A percentile compares a stretch with the other conserved stretches of the same genome.
Conservation (phyloP, 2,113 vertebrate species). For the Ptyas mucosa region DNA sequence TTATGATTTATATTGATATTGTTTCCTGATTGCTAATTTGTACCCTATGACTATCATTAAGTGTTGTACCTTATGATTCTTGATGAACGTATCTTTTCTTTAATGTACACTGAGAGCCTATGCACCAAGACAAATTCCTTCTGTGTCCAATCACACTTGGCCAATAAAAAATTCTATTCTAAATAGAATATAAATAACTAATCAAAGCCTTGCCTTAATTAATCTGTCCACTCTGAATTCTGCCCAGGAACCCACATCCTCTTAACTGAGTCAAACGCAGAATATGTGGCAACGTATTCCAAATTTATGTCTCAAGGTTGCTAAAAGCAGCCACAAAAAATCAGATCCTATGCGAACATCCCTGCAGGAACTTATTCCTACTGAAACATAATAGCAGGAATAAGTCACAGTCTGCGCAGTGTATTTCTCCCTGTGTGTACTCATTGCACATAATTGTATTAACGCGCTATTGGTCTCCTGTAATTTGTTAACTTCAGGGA, state of each 20-base stretch:
- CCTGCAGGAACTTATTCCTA: not conserved
- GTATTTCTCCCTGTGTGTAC: not conserved
- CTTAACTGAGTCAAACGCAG: not conserved
- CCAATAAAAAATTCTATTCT: no score
- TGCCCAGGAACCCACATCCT: not conserved
- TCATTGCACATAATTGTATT: not conserved
- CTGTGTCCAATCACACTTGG: no score
- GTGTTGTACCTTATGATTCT: no score
- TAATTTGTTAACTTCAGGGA: not conserved
- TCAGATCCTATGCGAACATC: not conserved
- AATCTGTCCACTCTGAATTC: not conserved
- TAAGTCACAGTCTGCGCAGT: not conserved
- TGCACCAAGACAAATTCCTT: no score
- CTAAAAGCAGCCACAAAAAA: not conserved
- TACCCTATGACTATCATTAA: no score
- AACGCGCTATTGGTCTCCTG: not conserved
- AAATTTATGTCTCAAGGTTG: not conserved
- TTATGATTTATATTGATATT: no score
- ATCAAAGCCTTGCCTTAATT: not conserved
- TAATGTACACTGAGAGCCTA: no score
- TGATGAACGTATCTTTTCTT: no score
- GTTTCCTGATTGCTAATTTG: no score
- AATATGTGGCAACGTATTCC: not conserved
- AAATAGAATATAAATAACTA: not conserved
- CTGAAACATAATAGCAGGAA: not conserved